Evolutionary conservation across 1,140 invertebrate species (phyloP).

Genomic region (Sycophila sp.): DNA sequence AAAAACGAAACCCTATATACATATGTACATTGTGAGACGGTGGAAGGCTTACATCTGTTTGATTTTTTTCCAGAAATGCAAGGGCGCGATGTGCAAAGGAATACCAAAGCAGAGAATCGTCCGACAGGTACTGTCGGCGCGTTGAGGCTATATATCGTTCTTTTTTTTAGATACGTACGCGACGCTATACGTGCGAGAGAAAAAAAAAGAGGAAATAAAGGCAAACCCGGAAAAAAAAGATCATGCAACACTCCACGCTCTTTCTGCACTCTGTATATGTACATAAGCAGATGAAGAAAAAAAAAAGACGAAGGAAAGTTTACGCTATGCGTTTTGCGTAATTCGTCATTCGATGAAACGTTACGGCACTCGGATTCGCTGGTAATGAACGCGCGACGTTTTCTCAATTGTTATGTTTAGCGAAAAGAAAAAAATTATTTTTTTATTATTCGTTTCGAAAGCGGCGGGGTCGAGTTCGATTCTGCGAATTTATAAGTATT

Average conservation of each 20-base stretch:
- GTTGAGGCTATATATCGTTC: slow-evolving; percentile 54
- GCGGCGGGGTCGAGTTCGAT: too few relatives aligned
- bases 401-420: slow-evolving; percentile 36
- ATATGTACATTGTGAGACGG: not conserved
- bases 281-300: too few relatives aligned
- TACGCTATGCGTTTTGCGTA: not conserved
- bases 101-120: slow-evolving; percentile 65
- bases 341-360: slow-evolving; percentile 9
- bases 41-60: slow-evolving; percentile 41
- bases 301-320: slow-evolving; percentile 21
- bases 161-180: slow-evolving; percentile 14
- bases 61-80: slow-evolving; percentile 63
- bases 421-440: slow-evolving; percentile 37
- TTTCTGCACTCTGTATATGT: slow-evolving; percentile 11
- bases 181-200: slow-evolving; percentile 23
- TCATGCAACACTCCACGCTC: not conserved
- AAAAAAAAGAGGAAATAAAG: not conserved
- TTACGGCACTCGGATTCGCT: not conserved
- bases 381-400: too few relatives aligned
- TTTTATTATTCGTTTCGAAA: too few relatives aligned
- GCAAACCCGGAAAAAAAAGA: too few relatives aligned
- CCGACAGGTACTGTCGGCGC: slow-evolving; percentile 60
- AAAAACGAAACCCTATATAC: not conserved
- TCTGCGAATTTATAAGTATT: too few relatives aligned
- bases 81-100: slow-evolving; percentile 59